Percentiles rank a stretch among this genome's conserved stretches.
Evolutionary conservation across 2,888 invertebrate species (phyloP).

Genomic region (Eristalis intricaria): DNA sequence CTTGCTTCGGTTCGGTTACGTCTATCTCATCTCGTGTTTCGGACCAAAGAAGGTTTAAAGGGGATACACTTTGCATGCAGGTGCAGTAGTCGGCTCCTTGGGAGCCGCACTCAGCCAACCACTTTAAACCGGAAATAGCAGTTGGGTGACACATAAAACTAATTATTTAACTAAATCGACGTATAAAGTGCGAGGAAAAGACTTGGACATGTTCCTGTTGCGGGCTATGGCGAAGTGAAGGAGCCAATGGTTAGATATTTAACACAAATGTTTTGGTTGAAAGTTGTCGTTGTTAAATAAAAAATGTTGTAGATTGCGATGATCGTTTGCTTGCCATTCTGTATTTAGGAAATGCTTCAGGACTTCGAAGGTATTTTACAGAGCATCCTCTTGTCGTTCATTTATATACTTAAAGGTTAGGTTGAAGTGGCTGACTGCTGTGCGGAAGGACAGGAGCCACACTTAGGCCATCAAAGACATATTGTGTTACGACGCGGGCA

Average conservation of each 20-base stretch:
- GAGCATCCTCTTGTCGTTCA: too few species aligned
- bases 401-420: too few species aligned
- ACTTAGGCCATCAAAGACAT: too few species aligned
- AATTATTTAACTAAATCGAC: neutral
- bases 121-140: slow-evolving; percentile 22
- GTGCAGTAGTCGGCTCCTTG: slow-evolving; percentile 1
- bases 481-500: too few species aligned
- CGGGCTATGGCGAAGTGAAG: neutral
- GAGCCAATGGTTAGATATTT: neutral
- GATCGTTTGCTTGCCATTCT: neutral
- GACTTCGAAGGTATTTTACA: too few species aligned
- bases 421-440: too few species aligned
- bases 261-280: neutral
- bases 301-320: neutral
- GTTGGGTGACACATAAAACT: neutral
- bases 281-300: neutral
- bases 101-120: neutral
- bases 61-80: slow-evolving; percentile 18
- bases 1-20: neutral
- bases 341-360: too few species aligned
- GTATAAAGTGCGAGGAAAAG: neutral
- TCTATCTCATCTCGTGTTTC: neutral
- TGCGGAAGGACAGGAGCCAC: too few species aligned
- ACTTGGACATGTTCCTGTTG: neutral
- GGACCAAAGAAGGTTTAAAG: slow-evolving; percentile 9